These are phyloP conservation scores for Podarcis muralis DNA, from an alignment of 2,113 vertebrate species.

Conservation along the genomic window DNA sequence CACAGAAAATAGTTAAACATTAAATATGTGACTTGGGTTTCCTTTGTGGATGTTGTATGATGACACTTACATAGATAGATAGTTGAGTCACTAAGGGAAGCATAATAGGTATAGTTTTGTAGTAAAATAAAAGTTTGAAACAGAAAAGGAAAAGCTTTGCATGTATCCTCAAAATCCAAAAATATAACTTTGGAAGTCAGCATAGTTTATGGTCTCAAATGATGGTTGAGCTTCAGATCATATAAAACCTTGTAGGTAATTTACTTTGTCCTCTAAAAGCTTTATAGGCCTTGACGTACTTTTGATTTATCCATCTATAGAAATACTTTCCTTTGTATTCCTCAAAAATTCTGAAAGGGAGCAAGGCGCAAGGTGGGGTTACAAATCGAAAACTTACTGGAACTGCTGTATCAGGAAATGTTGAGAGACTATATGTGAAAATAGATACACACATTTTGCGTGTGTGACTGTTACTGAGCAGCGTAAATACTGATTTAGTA, in stretches of 20 bases:
- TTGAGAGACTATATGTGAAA: background rate
- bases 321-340: background rate
- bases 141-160: background rate
- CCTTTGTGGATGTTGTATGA: background rate
- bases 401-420: background rate
- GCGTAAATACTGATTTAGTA: no score
- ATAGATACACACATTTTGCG: background rate
- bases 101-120: background rate
- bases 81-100: background rate
- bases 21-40: background rate
- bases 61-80: background rate
- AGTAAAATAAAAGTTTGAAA: background rate
- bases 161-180: background rate
- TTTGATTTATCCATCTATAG: background rate
- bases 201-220: background rate
- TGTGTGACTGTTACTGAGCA: background rate
- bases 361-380: background rate
- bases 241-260: background rate
- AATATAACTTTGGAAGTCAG: background rate
- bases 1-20: background rate
- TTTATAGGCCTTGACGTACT: background rate
- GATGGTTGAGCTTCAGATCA: background rate
- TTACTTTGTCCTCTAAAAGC: background rate
- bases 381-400: background rate
- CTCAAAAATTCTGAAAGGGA: background rate